phyloP scores from a whole-genome alignment of 2,113 vertebrate species.

The Aplodontia rufa region DNA sequence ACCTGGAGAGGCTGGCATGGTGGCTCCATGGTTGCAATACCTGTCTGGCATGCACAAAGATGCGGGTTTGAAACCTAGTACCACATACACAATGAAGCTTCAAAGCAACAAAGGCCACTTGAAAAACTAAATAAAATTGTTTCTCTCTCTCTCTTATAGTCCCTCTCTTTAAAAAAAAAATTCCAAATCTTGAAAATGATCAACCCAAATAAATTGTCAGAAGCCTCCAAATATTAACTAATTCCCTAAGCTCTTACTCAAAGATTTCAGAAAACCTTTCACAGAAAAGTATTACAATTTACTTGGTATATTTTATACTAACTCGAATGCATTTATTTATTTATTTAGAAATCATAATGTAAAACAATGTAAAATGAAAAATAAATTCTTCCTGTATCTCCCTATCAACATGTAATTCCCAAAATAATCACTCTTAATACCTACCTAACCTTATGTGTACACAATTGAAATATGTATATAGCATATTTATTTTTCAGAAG shows the following conservation, averaged over 20 bases:
- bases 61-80: too few species aligned
- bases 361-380: not conserved
- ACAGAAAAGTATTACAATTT: not conserved
- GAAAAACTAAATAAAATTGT: too few species aligned
- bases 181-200: not conserved
- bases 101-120: too few species aligned
- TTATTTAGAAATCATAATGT: not conserved
- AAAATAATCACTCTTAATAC: not conserved
- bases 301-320: not conserved
- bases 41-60: too few species aligned
- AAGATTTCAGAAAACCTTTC: not conserved
- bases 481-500: not conserved
- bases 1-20: too few species aligned
- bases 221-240: not conserved
- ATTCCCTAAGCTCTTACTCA: not conserved
- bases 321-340: not conserved
- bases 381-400: accelerated
- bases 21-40: too few species aligned
- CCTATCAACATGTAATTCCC: not conserved
- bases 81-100: too few species aligned
- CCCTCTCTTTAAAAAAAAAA: too few species aligned
- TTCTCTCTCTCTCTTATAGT: too few species aligned
- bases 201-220: not conserved
- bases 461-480: not conserved
- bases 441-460: not conserved